Base-by-base conservation (phyloP, 2,113 vertebrate species). In the Alectura lathami region DNA sequence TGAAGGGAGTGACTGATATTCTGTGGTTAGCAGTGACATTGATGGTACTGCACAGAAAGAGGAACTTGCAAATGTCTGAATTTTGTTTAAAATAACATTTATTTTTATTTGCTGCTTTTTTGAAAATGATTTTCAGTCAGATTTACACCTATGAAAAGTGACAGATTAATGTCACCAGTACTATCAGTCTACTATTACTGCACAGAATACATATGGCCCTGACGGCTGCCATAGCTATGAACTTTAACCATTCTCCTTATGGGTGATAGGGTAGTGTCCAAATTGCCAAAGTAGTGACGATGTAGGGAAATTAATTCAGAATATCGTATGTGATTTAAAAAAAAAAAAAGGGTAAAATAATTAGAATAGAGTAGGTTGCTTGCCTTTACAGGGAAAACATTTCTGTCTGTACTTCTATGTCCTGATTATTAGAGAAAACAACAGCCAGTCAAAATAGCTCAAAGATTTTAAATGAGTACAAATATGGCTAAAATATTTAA, bases 21-120 rank as follows among this genome's bases (percentile, higher is more conserved):
- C 40, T 53, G 54, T 47, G 86, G 50, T 56, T 86, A 89, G 17
- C 21, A 67, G 29, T 56, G 86, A 86, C 88, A 83, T 1, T 72
- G 76, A 84, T 88, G 62, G 63, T 47, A 67, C 22, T 23, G 9
- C 32, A 51, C 9, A 47, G 27, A 23, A 66, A 91, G 45, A 73
- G 4, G 54, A 91, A 84, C 26, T 42, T 62, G 26, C 42, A 86
- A 88, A 77, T 72, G 4, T 84, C 84, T 80, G 30, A 77, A 77
- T 84, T 94, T 86, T 91, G 6, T 77, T 93, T 92, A 54, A 94
- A 95, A 80, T 60, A 38, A 83, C 76, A 32, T 42, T 93, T 80
- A 66, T 73, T 86, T 91, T 45, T 89, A 78, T 69, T 93, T 96
- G 34, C 9, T 69, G 24, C 8, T 81, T 62, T 72, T 80, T 47